Base-by-base conservation (phyloP, 2,888 invertebrate species). In the Drosophila incognita region DNA sequence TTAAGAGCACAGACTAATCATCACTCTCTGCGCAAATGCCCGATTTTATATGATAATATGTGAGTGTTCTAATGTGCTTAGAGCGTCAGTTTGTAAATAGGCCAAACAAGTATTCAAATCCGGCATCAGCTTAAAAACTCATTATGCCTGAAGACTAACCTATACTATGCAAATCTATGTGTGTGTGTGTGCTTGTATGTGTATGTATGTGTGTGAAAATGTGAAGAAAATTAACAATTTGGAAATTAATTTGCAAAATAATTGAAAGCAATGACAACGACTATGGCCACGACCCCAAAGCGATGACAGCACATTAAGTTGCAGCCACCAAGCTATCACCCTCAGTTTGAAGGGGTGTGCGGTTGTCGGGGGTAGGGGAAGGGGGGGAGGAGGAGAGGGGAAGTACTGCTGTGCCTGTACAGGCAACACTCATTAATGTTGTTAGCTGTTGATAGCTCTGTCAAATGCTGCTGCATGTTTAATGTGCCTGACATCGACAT, bases 211-310 rank as follows among this genome's bases (percentile, higher is more conserved):
- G 54, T 78, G 69, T 60, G 76, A 35, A 83, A 87, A 83, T 86
- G 83, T 67, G 88, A 84, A 83, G 87, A 84, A 83, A 82, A 87
- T 87, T 83, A 85, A 76, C 86, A 90, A 90, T 90, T 90, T 90
- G 83, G 76, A 89, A 90, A 90, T 88, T 90, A 90, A 90, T 89
- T 90, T 88, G 85, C 79, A 81, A 87, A 89, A 81, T 89, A 88
- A 89, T 89, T 89, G 83, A 79, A 87, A 81, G 79, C 79, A 79
- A 84, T 87, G 76, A 71, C 75, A 79, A 71, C 72, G 59, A 72
- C 40, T 31, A 48, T 38, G 54, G 10, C 63, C 65, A 48, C 53
- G 51, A 52, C 27, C 36, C 51, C 10, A 21, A 57, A 74, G 58
- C 74, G 83, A 70, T 80, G 86, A 74, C 77, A 80, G 68, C 79